Conservation (phyloP, 2,113 vertebrate species). For the Myotis davidii region DNA sequence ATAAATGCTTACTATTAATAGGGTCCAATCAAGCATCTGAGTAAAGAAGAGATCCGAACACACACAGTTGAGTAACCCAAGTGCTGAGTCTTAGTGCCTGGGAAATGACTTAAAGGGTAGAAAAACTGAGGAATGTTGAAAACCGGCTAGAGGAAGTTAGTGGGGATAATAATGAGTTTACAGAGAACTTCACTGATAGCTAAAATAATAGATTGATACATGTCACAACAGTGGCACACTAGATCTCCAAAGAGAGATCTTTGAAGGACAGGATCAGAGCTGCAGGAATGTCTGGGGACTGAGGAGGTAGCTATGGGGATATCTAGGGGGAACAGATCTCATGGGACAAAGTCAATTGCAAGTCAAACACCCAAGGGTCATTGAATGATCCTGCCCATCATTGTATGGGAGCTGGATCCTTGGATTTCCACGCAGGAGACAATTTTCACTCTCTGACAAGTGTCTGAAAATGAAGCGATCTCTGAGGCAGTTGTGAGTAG, state of each 20-base stretch:
- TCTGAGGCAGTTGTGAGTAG: not conserved
- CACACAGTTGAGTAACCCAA: not conserved
- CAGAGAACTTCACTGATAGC: not conserved
- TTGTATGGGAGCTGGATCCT: not conserved
- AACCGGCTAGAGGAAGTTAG: not conserved
- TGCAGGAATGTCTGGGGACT: not conserved
- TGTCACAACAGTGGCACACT: not conserved
- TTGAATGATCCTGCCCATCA: not conserved
- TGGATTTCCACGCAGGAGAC: not conserved
- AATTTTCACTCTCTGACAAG: not conserved
- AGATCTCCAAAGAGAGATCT: not conserved
- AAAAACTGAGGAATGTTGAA: not conserved
- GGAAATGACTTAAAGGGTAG: not conserved
- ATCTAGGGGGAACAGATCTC: not conserved
- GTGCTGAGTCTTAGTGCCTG: not conserved
- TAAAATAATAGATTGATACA: not conserved
- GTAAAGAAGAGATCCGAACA: not conserved
- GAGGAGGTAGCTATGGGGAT: not conserved
- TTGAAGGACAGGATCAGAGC: not conserved
- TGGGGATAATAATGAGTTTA: not conserved
- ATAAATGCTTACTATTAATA: not conserved
- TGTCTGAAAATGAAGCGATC: not conserved
- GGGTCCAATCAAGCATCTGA: not conserved
- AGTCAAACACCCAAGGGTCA: not conserved
- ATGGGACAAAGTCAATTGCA: not conserved